phyloP scores from a whole-genome alignment of 2,888 invertebrate species.

The Drosophila percnosoma region DNA sequence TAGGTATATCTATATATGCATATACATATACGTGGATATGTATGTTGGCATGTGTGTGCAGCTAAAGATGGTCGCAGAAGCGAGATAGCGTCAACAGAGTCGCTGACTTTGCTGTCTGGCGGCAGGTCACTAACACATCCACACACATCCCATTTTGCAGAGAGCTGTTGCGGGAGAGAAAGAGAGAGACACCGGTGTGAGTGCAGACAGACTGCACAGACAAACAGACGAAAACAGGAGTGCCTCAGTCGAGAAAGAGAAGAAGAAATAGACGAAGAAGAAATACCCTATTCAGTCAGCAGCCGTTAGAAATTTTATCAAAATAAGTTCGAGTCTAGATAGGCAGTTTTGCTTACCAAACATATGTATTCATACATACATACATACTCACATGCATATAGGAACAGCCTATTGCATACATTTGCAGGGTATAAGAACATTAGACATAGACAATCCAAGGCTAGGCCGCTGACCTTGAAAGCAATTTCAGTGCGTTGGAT shows the following conservation, averaged over 20 bases:
- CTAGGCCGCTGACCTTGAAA: slow-evolving; percentile 7
- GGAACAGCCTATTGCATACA: not conserved
- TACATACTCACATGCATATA: not conserved
- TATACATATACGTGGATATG: not conserved
- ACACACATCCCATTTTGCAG: not conserved
- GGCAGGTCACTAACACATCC: not conserved
- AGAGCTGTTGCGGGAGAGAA: not conserved
- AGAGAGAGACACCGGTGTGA: not conserved
- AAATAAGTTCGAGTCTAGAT: not conserved
- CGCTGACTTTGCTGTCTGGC: slow-evolving; percentile 4
- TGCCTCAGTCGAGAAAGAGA: not conserved
- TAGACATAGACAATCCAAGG: not conserved
- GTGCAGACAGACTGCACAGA: not conserved
- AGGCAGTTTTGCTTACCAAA: not conserved
- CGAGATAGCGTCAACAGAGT: not conserved
- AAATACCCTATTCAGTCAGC: not conserved
- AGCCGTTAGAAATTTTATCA: not conserved
- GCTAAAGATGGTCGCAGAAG: not conserved
- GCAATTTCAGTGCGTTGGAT: not conserved
- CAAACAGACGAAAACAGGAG: not conserved
- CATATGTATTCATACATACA: not conserved
- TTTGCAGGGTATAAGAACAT: not conserved
- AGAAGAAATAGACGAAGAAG: not conserved
- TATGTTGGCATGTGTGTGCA: not conserved
- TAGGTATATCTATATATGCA: not conserved